Conservation (phyloP, 1,140 invertebrate species). For the Temnothorax nylanderi region DNA sequence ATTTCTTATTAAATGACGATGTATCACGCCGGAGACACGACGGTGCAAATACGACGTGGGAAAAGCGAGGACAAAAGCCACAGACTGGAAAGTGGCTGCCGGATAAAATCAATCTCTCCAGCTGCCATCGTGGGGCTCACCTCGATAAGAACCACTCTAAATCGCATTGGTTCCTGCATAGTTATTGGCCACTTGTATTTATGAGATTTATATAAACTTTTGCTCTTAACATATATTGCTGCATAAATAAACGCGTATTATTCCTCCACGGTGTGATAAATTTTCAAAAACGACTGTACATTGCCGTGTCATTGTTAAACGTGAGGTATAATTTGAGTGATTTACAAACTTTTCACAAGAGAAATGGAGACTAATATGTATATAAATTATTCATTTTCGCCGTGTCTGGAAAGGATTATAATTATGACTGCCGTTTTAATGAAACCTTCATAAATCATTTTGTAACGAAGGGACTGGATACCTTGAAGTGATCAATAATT, state of each 20-base stretch:
- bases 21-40: constrained; percentile 8
- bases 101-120: constrained; percentile 56
- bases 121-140: constrained; percentile 14
- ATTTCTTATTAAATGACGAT: constrained; percentile 57
- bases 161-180: constrained; percentile 37
- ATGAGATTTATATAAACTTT: constrained; percentile 26
- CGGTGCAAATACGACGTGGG: constrained; percentile 26
- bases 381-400: background rate
- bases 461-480: background rate
- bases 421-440: background rate
- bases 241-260: background rate
- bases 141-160: constrained; percentile 22
- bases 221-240: background rate
- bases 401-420: background rate
- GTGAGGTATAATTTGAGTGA: background rate
- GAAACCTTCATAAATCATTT: constrained; percentile 1
- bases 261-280: background rate
- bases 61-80: constrained; percentile 27
- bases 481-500: constrained; percentile 18
- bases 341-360: background rate
- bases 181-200: constrained; percentile 39
- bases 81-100: constrained; percentile 1
- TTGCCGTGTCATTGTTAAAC: background rate
- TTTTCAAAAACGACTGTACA: background rate
- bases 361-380: background rate